Percentiles rank a stretch among this genome's conserved stretches.
Conservation (phyloP, 2,113 vertebrate genomes). For the Talpa occidentalis region DNA sequence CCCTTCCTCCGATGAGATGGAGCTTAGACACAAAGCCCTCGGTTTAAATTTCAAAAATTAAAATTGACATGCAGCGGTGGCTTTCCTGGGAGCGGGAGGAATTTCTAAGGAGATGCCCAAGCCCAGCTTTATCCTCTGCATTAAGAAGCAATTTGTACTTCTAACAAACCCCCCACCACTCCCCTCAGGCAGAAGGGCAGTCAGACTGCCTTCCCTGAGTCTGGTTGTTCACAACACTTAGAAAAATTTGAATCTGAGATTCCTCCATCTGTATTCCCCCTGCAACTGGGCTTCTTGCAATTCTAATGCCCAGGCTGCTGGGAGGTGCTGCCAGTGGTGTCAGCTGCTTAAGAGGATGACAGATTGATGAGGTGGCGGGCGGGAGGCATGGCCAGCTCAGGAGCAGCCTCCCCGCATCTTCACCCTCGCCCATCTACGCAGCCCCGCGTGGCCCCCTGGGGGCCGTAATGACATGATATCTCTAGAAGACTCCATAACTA, state of each 20-base stretch:
- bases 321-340: slow-evolving; percentile 87
- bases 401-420: slow-evolving; percentile 84
- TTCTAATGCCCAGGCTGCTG: slow-evolving; percentile 84
- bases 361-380: slow-evolving; percentile 87
- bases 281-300: slow-evolving; percentile 79
- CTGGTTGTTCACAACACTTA: slow-evolving; percentile 88
- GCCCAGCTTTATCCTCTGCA: slow-evolving; percentile 87
- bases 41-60: slow-evolving; percentile 92
- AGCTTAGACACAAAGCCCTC: slow-evolving; percentile 89
- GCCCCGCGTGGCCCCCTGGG: slow-evolving; percentile 78
- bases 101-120: slow-evolving; percentile 87
- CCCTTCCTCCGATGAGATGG: slow-evolving; percentile 85
- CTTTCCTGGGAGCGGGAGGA: slow-evolving; percentile 84
- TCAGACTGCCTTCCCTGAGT: slow-evolving; percentile 85
- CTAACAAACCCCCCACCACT: slow-evolving; percentile 86
- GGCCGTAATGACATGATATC: slow-evolving; percentile 80
- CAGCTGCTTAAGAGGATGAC: slow-evolving; percentile 88
- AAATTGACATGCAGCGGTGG: slow-evolving; percentile 90
- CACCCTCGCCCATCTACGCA: slow-evolving; percentile 81
- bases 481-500: slow-evolving; percentile 81
- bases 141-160: slow-evolving; percentile 92
- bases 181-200: slow-evolving; percentile 88
- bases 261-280: slow-evolving; percentile 89
- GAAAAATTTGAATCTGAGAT: slow-evolving; percentile 89
- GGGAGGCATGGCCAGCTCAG: slow-evolving; percentile 78